Percentiles rank a stretch among this genome's conserved stretches.
Evolutionary conservation across 2,113 vertebrate species (phyloP).

Genomic region (Chunga burmeisteri): DNA sequence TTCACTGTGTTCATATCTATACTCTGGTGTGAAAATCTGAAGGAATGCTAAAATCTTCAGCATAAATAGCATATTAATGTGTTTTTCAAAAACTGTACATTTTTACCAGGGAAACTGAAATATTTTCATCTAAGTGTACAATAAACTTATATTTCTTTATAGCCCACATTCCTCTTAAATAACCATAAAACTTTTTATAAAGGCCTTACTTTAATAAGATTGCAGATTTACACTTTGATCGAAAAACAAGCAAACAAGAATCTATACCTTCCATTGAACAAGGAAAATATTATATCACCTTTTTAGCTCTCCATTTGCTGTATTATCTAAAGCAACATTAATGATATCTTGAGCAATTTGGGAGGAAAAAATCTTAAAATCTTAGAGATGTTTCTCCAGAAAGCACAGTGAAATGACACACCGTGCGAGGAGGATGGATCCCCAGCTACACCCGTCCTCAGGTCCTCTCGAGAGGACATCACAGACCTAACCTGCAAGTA

Average conservation of each 20-base stretch:
- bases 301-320: neutral
- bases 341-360: neutral
- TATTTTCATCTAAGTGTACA: neutral
- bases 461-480: neutral
- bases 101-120: neutral
- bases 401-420: neutral
- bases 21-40: neutral
- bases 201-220: neutral
- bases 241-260: neutral
- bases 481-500: neutral
- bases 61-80: neutral
- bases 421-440: neutral
- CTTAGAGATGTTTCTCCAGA: neutral
- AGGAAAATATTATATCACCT: neutral
- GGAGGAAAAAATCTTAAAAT: neutral
- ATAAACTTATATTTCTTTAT: neutral
- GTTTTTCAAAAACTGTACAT: neutral
- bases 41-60: neutral
- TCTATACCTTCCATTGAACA: neutral
- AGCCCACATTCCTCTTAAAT: neutral
- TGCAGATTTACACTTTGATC: neutral
- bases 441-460: neutral
- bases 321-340: neutral
- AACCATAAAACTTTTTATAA: neutral
- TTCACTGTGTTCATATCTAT: neutral